These are phyloP conservation scores for Bettongia penicillata DNA, from an alignment of 2,113 vertebrate genomes.

Conservation along the genomic window DNA sequence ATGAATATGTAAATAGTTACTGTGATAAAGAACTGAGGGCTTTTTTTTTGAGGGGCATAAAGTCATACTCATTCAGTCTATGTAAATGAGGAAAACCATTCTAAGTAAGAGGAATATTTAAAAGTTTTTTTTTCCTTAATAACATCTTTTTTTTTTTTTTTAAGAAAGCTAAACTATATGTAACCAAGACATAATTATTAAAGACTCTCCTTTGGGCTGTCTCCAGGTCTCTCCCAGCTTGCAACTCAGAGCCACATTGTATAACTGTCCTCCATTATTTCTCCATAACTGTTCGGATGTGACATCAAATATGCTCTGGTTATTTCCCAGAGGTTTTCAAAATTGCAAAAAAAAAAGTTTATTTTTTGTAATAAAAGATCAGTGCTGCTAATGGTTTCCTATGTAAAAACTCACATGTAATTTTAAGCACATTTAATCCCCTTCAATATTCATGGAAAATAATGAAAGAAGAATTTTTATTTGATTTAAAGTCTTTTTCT, in stretches of 20 bases:
- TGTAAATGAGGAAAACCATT: background rate
- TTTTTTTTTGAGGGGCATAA: background rate
- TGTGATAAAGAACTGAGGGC: background rate
- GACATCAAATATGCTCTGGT: background rate
- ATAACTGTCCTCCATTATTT: background rate
- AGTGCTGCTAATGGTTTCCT: background rate
- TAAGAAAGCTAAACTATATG: background rate
- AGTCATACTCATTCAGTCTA: background rate
- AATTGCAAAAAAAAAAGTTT: background rate
- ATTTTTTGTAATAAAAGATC: constrained; percentile 20
- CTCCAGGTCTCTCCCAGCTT: background rate
- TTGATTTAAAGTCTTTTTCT: constrained; percentile 51
- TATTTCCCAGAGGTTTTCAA: background rate
- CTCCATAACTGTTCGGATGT: background rate
- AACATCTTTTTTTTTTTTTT: background rate
- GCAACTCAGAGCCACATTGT: background rate
- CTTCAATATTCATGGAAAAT: constrained; percentile 46
- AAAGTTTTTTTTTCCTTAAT: background rate
- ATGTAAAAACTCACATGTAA: constrained; percentile 4
- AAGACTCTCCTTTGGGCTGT: background rate
- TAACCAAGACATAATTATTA: background rate
- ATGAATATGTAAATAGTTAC: constrained; percentile 10
- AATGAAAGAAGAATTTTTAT: background rate
- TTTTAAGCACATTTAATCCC: constrained; percentile 31
- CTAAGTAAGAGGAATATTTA: background rate